Evolutionary conservation across 92 coral and sea anemone genomes (phyloP).

Genomic region (Bergia puertoricense): DNA sequence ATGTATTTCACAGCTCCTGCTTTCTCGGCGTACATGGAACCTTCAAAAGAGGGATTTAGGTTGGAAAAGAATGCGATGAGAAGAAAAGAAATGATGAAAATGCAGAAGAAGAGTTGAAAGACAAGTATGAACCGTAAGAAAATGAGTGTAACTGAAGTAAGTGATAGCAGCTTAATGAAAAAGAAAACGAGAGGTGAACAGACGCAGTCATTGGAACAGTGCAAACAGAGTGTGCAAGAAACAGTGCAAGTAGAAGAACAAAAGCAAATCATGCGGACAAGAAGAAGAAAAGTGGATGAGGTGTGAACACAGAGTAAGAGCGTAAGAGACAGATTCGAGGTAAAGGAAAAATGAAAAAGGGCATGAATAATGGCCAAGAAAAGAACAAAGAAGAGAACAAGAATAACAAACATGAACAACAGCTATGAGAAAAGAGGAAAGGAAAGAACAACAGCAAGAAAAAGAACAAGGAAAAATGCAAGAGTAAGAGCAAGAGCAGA

Average conservation of each 20-base stretch:
- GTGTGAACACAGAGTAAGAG: background rate
- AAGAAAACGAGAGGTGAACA: background rate
- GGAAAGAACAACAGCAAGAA: background rate
- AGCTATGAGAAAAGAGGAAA: background rate
- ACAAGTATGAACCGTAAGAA: background rate
- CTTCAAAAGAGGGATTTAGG: conserved; percentile 27
- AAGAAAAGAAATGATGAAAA: background rate
- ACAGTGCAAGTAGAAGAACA: too few species aligned
- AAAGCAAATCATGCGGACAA: background rate
- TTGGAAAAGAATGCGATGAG: background rate
- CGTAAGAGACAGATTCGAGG: too few species aligned
- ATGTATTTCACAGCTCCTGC: conserved; percentile 85
- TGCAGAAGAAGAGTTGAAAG: background rate
- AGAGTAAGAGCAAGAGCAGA: background rate
- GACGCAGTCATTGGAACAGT: background rate
- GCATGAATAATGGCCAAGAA: too few species aligned
- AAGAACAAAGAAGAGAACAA: too few species aligned
- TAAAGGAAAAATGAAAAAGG: too few species aligned
- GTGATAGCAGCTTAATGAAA: background rate
- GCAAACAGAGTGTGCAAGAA: too few species aligned
- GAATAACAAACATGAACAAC: background rate
- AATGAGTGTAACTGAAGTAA: background rate
- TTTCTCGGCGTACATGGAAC: conserved; percentile 71
- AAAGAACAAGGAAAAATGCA: background rate
- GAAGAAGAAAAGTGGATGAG: background rate